These are phyloP conservation scores for Mesocentrotus franciscanus DNA, from an alignment of 53 echinoderm and acorn worm genomes.

Conservation along the genomic window DNA sequence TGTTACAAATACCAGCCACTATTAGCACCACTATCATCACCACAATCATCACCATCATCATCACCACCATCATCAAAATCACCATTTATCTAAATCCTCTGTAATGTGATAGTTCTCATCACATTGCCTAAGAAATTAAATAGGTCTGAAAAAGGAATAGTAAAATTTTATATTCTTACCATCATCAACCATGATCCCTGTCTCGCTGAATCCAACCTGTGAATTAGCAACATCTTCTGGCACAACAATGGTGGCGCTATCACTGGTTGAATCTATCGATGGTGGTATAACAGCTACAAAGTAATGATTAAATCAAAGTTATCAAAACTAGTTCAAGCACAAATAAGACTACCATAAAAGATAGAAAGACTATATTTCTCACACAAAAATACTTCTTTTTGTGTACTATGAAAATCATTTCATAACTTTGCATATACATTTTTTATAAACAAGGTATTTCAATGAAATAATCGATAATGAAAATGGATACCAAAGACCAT, in stretches of 20 bases:
- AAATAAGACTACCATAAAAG: too few relatives aligned
- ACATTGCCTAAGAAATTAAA: not conserved
- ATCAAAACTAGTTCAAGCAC: too few relatives aligned
- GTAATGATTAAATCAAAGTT: not conserved
- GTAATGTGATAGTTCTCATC: not conserved
- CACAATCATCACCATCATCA: not conserved
- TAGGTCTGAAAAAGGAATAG: not conserved
- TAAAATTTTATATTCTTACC: constrained; percentile 69
- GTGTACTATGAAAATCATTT: too few relatives aligned
- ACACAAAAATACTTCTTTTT: too few relatives aligned
- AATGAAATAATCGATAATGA: too few relatives aligned
- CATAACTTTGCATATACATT: too few relatives aligned
- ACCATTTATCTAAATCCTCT: not conserved
- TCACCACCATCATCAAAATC: not conserved
- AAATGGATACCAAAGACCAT: too few relatives aligned
- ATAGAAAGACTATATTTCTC: too few relatives aligned
- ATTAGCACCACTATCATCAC: not conserved
- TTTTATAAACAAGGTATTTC: too few relatives aligned
- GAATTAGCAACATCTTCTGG: constrained; percentile 95
- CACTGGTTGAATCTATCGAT: constrained; percentile 71
- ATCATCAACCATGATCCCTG: constrained; percentile 79
- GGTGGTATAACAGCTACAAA: constrained; percentile 81
- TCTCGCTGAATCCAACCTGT: constrained; percentile 82
- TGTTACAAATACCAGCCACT: too few relatives aligned
- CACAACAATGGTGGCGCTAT: constrained; percentile 83